Evolutionary conservation across 2,888 invertebrate species (phyloP).

Genomic region (Drosophila prostipennis): DNA sequence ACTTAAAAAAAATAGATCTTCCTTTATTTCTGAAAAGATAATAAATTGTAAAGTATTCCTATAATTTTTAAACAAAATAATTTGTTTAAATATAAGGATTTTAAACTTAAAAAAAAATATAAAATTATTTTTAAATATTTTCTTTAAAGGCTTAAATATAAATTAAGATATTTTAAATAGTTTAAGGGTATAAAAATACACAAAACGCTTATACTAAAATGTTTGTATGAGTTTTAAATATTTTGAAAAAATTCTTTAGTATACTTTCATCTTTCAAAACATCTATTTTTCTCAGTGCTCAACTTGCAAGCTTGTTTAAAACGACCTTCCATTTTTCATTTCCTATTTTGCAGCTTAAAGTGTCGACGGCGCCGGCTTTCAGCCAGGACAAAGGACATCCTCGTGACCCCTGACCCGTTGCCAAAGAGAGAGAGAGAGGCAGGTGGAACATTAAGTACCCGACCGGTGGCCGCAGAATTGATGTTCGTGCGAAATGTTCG

Average conservation of each 20-base stretch:
- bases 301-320: slow-evolving; percentile 51
- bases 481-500: slow-evolving; percentile 56
- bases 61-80: too few relatives aligned
- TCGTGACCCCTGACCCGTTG: slow-evolving; percentile 16
- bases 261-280: background rate
- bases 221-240: too few relatives aligned
- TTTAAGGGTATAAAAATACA: too few relatives aligned
- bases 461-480: slow-evolving; percentile 47
- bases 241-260: background rate
- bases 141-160: too few relatives aligned
- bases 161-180: too few relatives aligned
- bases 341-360: slow-evolving; percentile 70
- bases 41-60: too few relatives aligned
- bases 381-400: slow-evolving; percentile 30
- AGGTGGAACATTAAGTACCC: slow-evolving; percentile 9
- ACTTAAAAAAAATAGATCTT: too few relatives aligned
- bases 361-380: slow-evolving; percentile 53
- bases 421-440: background rate
- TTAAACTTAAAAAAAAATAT: too few relatives aligned
- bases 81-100: too few relatives aligned
- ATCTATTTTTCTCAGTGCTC: background rate
- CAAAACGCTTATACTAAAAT: too few relatives aligned
- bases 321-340: slow-evolving; percentile 65
- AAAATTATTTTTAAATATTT: too few relatives aligned
- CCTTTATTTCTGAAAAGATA: too few relatives aligned